Evolutionary conservation across 2,113 vertebrate species (phyloP).

Genomic region (Mustela lutreola): DNA sequence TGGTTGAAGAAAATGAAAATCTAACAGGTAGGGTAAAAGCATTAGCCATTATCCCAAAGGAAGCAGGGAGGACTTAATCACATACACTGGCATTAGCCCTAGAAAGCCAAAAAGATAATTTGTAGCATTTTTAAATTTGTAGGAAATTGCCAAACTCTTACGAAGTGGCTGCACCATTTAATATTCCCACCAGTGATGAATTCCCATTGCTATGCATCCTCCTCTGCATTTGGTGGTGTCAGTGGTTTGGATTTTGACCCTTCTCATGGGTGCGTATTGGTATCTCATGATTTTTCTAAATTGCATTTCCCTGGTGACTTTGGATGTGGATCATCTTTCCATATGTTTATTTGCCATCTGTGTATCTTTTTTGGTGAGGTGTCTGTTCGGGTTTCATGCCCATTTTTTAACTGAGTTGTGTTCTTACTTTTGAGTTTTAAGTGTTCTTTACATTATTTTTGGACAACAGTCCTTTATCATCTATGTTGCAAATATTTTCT

Average conservation of each 20-base stretch:
- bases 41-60: background rate
- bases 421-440: background rate
- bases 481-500: background rate
- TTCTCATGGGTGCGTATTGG: background rate
- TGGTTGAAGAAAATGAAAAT: background rate
- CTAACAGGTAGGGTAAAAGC: background rate
- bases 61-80: background rate
- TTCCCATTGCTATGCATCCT: background rate
- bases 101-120: background rate
- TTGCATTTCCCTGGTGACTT: background rate
- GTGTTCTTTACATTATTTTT: background rate
- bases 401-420: background rate
- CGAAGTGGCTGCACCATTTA: background rate
- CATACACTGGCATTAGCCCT: background rate
- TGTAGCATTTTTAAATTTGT: background rate
- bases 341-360: background rate
- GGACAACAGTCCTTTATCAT: background rate
- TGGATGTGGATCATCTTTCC: background rate
- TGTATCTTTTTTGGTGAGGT: background rate
- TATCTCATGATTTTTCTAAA: background rate
- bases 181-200: background rate
- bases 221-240: too few relatives aligned
- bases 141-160: background rate
- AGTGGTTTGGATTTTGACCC: background rate
- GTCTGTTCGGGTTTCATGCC: background rate